Evolutionary conservation across 1,140 invertebrate genomes (phyloP).

Genomic region (Pseudachorutes palmiensis): DNA sequence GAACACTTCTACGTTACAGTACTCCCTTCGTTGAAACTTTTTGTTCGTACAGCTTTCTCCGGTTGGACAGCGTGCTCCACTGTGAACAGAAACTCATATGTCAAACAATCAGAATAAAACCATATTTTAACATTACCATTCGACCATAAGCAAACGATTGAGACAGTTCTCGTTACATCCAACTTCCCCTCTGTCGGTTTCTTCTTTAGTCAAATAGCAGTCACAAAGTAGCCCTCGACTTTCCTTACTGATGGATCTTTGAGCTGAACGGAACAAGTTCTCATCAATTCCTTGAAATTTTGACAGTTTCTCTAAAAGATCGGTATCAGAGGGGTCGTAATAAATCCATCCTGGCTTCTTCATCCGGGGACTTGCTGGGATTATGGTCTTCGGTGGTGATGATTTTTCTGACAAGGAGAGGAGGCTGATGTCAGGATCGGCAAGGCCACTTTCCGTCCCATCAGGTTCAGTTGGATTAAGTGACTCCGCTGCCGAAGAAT

Average conservation of each 20-base stretch:
- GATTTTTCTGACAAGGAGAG: neutral
- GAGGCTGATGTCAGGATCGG: constrained; percentile 6
- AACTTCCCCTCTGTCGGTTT: constrained; percentile 67
- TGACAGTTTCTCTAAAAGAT: constrained; percentile 62
- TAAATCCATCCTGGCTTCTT: constrained; percentile 24
- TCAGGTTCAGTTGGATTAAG: constrained; percentile 20
- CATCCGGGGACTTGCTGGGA: neutral
- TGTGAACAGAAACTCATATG: constrained; percentile 41
- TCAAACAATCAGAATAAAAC: constrained; percentile 11
- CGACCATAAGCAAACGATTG: constrained; percentile 93
- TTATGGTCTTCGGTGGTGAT: neutral
- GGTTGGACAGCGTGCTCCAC: constrained; percentile 78
- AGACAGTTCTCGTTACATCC: constrained; percentile 94
- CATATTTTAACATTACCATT: constrained; percentile 61
- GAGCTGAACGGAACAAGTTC: constrained; percentile 69
- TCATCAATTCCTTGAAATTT: constrained; percentile 71
- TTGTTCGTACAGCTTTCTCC: constrained; percentile 85
- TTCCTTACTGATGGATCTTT: constrained; percentile 72
- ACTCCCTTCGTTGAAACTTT: constrained; percentile 80
- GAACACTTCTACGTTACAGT: constrained; percentile 77
- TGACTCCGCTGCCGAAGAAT: constrained; percentile 67
- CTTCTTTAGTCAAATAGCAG: constrained; percentile 82
- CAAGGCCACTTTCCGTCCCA: neutral
- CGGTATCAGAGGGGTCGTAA: constrained; percentile 39
- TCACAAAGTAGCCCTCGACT: constrained; percentile 90